Base-by-base conservation (phyloP, 92 coral and sea anemone genomes). In the Zoanthus solanderi region DNA sequence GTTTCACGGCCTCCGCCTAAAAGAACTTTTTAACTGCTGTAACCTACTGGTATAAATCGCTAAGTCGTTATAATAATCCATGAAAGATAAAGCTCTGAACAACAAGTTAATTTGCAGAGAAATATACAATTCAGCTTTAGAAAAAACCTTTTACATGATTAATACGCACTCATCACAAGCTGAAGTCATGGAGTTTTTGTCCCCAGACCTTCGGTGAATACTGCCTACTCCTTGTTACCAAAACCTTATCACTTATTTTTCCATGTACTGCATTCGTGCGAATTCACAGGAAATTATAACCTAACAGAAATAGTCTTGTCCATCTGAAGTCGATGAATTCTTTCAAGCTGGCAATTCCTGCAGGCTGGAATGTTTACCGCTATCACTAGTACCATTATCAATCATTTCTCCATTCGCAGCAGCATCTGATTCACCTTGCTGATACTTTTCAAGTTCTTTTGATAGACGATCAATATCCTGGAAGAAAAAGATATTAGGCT, bases 391-490 rank as follows among this genome's bases (percentile, higher is more conserved):
- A 18, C 7, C 60, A 1, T 68, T 61, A 10, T 28, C 75, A 3
- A 23, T 65, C 23, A 81, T 60, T 81, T 81, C 85, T 10, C 61
- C 60, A 42, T 66, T 81, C 1, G 85, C 44, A 46, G 75, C 34
- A 4, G 44, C 7, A 12, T 81, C 13, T 23, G 48, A 6, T 46
- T 81, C 75, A 18, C 75, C 9, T 81, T 66, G 85, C 75, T 81
- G 75, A 30, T 81, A 81, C 18, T 66, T 81, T 81, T 81, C 85
- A 23, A 81, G 85, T 66, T 65, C 75, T 28, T 14, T 81, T 8
- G 85, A 81, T 28, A 81, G 6, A 5, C 85, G 85, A 81, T 81
- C 85, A 66, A 81, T 81, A 15, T 81, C 85, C 85, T 81, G 56
- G 5, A 50, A 7, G 10, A 53, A 14, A 77, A 54, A 28, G 9